Evolutionary conservation across 2,797 vertebrate genomes (phyloP).

Genomic region (Macroramphosus scolopax): DNA sequence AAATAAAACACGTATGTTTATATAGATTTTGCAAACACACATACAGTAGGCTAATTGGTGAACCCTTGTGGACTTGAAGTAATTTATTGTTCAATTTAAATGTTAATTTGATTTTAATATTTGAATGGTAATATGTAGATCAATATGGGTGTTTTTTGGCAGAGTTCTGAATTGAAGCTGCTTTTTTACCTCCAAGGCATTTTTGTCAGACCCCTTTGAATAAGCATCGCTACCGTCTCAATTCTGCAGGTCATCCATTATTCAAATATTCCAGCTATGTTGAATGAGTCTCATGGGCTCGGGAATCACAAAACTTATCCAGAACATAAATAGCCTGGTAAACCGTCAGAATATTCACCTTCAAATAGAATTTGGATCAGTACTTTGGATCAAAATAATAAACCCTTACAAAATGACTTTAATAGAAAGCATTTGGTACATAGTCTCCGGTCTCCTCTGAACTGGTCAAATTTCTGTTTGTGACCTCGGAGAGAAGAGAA

Average conservation of each 20-base stretch:
- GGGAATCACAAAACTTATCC: conserved; percentile 35
- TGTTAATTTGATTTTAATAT: background rate
- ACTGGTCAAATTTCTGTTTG: no score
- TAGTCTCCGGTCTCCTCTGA: no score
- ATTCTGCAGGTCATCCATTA: conserved; percentile 22
- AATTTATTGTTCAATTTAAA: background rate
- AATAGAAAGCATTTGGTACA: no score
- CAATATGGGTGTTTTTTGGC: background rate
- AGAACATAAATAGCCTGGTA: conserved; percentile 40
- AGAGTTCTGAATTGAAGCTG: conserved; percentile 2
- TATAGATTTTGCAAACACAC: conserved; percentile 9
- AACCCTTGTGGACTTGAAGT: background rate
- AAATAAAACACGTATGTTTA: conserved; percentile 20
- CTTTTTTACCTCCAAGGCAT: background rate
- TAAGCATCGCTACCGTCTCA: conserved; percentile 20
- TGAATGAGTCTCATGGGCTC: conserved; percentile 33
- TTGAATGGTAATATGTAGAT: background rate
- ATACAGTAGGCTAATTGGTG: background rate
- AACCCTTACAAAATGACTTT: no score
- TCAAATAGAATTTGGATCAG: background rate
- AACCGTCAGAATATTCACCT: conserved; percentile 29
- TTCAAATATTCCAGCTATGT: conserved; percentile 23
- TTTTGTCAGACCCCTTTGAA: conserved; percentile 1
- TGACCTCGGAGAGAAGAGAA: no score
- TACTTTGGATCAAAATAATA: no score